Evolutionary conservation across 2,888 invertebrate genomes (phyloP).

Genomic region (Papilio elwesi): DNA sequence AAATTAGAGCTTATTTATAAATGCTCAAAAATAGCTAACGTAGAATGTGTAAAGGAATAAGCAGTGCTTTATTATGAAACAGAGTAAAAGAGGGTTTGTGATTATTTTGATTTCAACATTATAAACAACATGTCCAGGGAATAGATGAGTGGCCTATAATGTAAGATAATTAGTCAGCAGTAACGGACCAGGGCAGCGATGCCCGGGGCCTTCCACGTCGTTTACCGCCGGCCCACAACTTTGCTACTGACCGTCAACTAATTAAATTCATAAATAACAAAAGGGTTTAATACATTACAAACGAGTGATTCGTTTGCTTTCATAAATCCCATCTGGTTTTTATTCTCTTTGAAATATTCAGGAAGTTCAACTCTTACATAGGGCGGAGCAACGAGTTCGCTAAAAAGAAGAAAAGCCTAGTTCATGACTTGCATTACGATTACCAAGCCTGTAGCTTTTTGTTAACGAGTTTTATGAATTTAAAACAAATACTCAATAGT

Average conservation of each 20-base stretch:
- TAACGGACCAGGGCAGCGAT: neutral
- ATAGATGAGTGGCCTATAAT: slow-evolving; percentile 27
- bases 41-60: neutral
- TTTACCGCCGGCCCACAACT: slow-evolving; percentile 9
- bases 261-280: slow-evolving; percentile 26
- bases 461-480: slow-evolving; percentile 13
- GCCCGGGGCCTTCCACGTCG: too few relatives aligned
- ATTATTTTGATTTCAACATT: slow-evolving; percentile 21
- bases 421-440: slow-evolving; percentile 30
- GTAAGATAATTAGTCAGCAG: slow-evolving; percentile 32
- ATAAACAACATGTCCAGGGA: slow-evolving; percentile 25
- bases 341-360: slow-evolving; percentile 21
- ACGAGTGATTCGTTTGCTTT: slow-evolving; percentile 13
- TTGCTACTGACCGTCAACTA: slow-evolving; percentile 22
- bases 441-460: slow-evolving; percentile 2
- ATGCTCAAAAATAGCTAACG: neutral
- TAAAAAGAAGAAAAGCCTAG: slow-evolving; percentile 29
- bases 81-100: slow-evolving; percentile 1
- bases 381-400: slow-evolving; percentile 1
- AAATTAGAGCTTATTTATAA: neutral
- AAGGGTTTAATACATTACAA: slow-evolving; percentile 17
- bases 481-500: slow-evolving; percentile 21
- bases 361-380: slow-evolving; percentile 29
- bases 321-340: slow-evolving; percentile 15
- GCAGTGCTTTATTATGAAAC: neutral